Evolutionary conservation across 2,888 invertebrate species (phyloP), one percentile per base, ranked within the genome.

Genomic region (Ctena decussata): DNA sequence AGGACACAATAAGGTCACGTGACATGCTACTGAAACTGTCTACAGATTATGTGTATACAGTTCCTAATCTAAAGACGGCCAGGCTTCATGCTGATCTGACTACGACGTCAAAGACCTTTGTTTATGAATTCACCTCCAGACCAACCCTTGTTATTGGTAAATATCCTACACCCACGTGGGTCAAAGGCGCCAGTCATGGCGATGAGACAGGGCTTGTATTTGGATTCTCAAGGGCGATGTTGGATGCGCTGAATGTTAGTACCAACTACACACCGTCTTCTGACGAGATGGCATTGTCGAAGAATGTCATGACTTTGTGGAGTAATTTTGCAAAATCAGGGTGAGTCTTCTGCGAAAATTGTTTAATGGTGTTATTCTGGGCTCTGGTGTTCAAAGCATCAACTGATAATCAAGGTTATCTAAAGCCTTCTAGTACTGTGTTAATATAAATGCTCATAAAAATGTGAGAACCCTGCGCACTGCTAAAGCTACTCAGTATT

Each of bases 251-350:
- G 21, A 39, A 60, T 12, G 72, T 82, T 1, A 35, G 53, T 3
- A 35, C n/a, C 5, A 5, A 15, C 24, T 77, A 69, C 39, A 21
- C 8, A 32, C 82, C 77, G 21, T 32, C 73, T 5, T 6, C 27
- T 41, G 39, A 73, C 15, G 82, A 82, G 32, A 21, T 72, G 49
- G 27, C 21, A n/a, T 39, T 82, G 32, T 82, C 82, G 1, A n/a
- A 57, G 53, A 65, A 72, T 21, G 73, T 82, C n/a, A 82, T 82
- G 74, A 74, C 21, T 24, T 15, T 78, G 21, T 82, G 82, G 82
- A 74, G 60, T 21, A 82, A 82, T 39, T 82, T 78, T 35, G 82
- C 82, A 0, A 82, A 82, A 69, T 60, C 73, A n/a, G 82, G 82
- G 82, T 82, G 72, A 77, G 57, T n/a, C n/a, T n/a, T n/a, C n/a